Percentiles rank a stretch among this genome's conserved stretches.
These are phyloP conservation scores for Drosophila funebris DNA, from an alignment of 1,140 invertebrate species.

Conservation along the genomic window DNA sequence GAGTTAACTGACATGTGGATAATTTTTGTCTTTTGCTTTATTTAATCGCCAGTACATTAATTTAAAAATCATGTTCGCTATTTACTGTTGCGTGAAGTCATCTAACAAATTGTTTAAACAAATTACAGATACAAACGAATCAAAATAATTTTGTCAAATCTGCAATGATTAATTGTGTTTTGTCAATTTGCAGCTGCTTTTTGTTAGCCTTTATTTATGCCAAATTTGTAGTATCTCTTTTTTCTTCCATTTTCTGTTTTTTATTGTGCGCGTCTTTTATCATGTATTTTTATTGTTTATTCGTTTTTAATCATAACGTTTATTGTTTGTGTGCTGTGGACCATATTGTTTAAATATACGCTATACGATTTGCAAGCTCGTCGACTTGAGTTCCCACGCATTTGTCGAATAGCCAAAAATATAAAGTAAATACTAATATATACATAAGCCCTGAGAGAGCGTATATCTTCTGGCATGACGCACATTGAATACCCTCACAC, in stretches of 20 bases:
- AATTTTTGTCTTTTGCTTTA: constrained; percentile 49
- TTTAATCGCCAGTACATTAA: constrained; percentile 51
- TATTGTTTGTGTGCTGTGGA: constrained; percentile 55
- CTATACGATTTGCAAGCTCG: constrained; percentile 33
- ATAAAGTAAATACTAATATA: constrained; percentile 4
- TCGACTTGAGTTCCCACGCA: constrained; percentile 66
- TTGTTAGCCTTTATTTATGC: constrained; percentile 7
- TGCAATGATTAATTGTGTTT: constrained; percentile 61
- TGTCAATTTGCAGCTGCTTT: constrained; percentile 25
- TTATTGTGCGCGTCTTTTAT: constrained; percentile 35
- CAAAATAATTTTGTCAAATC: constrained; percentile 45
- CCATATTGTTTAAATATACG: constrained; percentile 45
- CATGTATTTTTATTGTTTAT: constrained; percentile 68
- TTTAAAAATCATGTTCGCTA: constrained; percentile 60
- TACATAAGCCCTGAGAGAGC: constrained; percentile 3
- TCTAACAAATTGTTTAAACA: constrained; percentile 71
- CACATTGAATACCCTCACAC: background rate
- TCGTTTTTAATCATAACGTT: constrained; percentile 79
- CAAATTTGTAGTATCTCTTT: constrained; percentile 41
- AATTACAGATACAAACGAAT: constrained; percentile 58
- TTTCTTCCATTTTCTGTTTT: constrained; percentile 15
- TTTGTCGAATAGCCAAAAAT: constrained; percentile 33
- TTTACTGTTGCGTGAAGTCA: constrained; percentile 68
- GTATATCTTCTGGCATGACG: background rate
- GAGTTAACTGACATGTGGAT: constrained; percentile 10